These are phyloP conservation scores for Timema podura DNA, from an alignment of 2,888 invertebrate species.

Conservation along the genomic window DNA sequence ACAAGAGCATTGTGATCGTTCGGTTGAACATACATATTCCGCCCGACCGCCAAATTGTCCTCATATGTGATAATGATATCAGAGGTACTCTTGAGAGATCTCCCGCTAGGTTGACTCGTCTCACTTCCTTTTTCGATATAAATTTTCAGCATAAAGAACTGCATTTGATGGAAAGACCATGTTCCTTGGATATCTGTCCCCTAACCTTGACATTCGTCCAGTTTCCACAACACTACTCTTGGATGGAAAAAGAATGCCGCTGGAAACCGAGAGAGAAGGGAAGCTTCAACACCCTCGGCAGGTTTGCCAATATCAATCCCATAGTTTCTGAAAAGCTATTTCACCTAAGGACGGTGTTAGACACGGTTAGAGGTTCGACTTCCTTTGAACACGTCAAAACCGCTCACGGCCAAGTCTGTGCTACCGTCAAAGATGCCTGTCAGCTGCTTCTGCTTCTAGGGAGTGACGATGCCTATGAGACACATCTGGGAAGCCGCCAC, in stretches of 20 bases:
- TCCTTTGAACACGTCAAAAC: neutral
- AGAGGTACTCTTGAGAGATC: neutral
- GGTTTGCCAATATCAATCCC: neutral
- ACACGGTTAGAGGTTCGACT: neutral
- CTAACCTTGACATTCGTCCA: too few relatives aligned
- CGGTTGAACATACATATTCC: neutral
- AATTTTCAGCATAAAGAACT: neutral
- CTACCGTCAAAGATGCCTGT: too few relatives aligned
- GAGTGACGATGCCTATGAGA: too few relatives aligned
- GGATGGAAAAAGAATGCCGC: too few relatives aligned
- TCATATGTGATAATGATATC: neutral
- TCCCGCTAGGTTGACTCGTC: neutral
- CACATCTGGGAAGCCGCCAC: too few relatives aligned
- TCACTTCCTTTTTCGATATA: neutral
- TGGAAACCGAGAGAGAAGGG: neutral
- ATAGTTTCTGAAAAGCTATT: neutral
- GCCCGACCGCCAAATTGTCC: neutral
- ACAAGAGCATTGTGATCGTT: neutral
- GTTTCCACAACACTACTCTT: too few relatives aligned
- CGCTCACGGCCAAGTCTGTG: neutral
- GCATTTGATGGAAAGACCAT: too few relatives aligned
- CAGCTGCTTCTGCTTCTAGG: too few relatives aligned
- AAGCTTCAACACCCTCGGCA: neutral
- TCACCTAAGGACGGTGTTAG: neutral
- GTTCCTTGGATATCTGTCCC: too few relatives aligned